phyloP scores from a whole-genome alignment of 2,113 vertebrate species.

The Stigmatopora nigra region DNA sequence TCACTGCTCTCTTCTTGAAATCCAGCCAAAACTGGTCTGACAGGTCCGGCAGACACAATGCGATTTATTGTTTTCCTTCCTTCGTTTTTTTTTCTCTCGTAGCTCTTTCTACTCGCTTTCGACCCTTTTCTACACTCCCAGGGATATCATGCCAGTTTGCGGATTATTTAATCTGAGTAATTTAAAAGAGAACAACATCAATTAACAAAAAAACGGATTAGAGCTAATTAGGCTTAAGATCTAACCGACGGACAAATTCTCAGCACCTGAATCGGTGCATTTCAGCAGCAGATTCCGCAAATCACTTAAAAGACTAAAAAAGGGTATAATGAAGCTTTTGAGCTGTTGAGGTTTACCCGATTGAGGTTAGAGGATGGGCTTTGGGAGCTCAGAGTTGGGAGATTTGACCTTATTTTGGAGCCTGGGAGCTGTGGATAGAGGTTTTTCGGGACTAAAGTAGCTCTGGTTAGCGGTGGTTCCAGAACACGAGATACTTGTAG shows the following conservation, averaged over 20 bases:
- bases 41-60: slow-evolving; percentile 41
- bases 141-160: not conserved
- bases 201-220: not conserved
- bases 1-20: slow-evolving; percentile 25
- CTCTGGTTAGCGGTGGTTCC: slow-evolving; percentile 29
- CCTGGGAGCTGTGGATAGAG: slow-evolving; percentile 22
- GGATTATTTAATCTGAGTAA: not conserved
- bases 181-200: not conserved
- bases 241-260: not conserved
- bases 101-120: slow-evolving; percentile 27
- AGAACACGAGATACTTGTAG: slow-evolving; percentile 18
- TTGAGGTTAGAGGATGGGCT: slow-evolving; percentile 33
- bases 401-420: slow-evolving; percentile 44
- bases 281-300: slow-evolving; percentile 1
- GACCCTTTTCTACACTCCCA: too few species aligned
- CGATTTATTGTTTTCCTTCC: slow-evolving; percentile 41
- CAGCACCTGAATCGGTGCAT: not conserved
- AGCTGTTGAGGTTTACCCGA: slow-evolving; percentile 31
- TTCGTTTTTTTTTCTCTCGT: slow-evolving; percentile 3
- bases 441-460: slow-evolving; percentile 48
- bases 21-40: slow-evolving; percentile 44
- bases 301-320: slow-evolving; percentile 6
- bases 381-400: slow-evolving; percentile 34
- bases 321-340: slow-evolving; percentile 5
- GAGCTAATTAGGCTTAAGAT: not conserved